Evolutionary conservation across 2,888 invertebrate species (phyloP), one percentile per base, ranked within the genome.

Genomic region (Harmothoe impar): DNA sequence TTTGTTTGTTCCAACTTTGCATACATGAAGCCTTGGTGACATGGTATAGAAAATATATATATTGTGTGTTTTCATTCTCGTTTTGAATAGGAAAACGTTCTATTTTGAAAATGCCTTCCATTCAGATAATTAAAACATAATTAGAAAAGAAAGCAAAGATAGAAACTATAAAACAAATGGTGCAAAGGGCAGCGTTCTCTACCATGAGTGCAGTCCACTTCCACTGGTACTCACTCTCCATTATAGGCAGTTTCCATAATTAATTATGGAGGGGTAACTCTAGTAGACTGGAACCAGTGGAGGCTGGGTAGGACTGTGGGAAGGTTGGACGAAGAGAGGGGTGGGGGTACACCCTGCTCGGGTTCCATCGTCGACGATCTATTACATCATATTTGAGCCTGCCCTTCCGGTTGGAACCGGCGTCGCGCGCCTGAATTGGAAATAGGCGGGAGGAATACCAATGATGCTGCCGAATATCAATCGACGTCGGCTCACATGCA

Each of bases 321-420:
- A 43, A 43, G 43, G n/a, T n/a, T n/a, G n/a, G n/a, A n/a, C n/a
- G n/a, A n/a, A n/a, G n/a, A n/a, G n/a, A n/a, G n/a, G n/a, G n/a
- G 43, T 43, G 43, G 10, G 3, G 43, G 43, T 3, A 35, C 20
- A 15, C 81, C 35, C 81, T 20, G 23, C 12, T 81, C 43, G 33
- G 43, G 43, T 81, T 81, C 33, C 81, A 81, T 81, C 81, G 81
- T 17, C 43, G 35, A 86, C 86, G 52, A 86, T 86, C 86, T 86
- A 86, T 86, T 86, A 86, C 86, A 86, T 31, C 86, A 52, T 86
- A 56, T 86, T 86, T 86, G 86, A 86, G 86, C 56, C 7, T 15
- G 31, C 10, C 15, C 56, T 86, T 86, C 86, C 86, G 52, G 54
- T 43, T 43, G 25, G 17, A 25, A 15, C 86, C 29, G 52, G 3